phyloP scores from a whole-genome alignment of 2,113 vertebrate species.

The Grantiella picta region DNA sequence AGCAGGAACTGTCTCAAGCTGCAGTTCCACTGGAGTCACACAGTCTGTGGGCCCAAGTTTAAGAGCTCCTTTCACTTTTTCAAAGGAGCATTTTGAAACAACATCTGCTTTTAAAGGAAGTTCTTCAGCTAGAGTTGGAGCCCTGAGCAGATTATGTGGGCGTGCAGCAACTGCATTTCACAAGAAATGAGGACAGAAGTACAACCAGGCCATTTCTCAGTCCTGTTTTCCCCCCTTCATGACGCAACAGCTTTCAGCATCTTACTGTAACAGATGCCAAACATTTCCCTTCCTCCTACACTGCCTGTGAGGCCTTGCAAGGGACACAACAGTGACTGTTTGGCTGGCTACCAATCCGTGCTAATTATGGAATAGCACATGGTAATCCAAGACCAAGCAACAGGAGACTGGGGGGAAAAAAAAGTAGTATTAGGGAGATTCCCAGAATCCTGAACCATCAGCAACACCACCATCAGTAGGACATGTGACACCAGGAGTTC shows the following conservation, averaged over 20 bases:
- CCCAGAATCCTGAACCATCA: not conserved
- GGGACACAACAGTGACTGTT: not conserved
- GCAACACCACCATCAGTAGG: not conserved
- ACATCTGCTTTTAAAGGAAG: not conserved
- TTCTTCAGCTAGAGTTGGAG: not conserved
- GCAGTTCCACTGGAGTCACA: not conserved
- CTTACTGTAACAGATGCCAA: not conserved
- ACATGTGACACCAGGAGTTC: not conserved
- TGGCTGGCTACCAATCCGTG: not conserved
- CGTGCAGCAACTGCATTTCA: not conserved
- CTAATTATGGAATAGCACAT: not conserved
- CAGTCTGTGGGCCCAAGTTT: not conserved
- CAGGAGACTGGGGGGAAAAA: not conserved
- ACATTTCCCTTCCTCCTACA: not conserved
- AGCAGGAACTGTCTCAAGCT: not conserved
- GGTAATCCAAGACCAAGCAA: not conserved
- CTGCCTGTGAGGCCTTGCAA: not conserved
- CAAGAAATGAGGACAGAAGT: not conserved
- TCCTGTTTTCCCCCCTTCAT: not conserved
- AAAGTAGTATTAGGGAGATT: not conserved
- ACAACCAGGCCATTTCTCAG: not conserved
- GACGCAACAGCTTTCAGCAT: not conserved
- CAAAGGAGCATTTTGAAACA: not conserved
- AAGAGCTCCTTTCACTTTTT: not conserved
- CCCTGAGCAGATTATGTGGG: not conserved